Evolutionary conservation across 2,797 vertebrate genomes (phyloP).

Genomic region (Scarus forsteni): DNA sequence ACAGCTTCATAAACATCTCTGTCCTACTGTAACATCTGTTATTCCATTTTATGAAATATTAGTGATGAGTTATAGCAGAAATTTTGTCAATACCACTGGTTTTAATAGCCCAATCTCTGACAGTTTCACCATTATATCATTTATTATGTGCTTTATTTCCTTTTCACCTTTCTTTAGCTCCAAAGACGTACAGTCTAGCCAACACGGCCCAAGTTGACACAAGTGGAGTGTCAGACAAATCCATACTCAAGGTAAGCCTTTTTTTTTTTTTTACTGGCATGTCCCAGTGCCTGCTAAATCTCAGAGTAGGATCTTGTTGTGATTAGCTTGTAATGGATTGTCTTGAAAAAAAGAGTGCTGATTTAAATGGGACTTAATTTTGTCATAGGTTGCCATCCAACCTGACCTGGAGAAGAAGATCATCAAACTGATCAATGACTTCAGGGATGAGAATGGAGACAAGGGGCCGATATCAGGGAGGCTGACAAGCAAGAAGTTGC

Average conservation of each 20-base stretch:
- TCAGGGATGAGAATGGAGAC: conserved; percentile 89
- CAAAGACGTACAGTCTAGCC: conserved; percentile 94
- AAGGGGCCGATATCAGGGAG: conserved; percentile 92
- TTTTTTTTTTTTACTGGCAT: background rate
- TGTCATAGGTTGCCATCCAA: conserved; percentile 90
- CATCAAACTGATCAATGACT: conserved; percentile 94
- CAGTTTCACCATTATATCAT: background rate
- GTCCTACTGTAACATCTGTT: too few species aligned
- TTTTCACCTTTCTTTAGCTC: conserved; percentile 78
- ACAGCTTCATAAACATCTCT: too few species aligned
- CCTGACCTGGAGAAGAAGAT: conserved; percentile 93
- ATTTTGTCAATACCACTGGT: too few species aligned
- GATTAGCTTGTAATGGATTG: background rate
- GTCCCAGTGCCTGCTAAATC: background rate
- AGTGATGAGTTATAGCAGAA: too few species aligned
- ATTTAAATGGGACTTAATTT: background rate
- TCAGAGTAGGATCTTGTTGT: background rate
- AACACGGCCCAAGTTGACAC: conserved; percentile 86
- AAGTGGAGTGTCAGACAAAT: conserved; percentile 88
- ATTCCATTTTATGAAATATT: too few species aligned
- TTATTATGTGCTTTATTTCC: background rate
- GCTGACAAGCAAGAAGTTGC: conserved; percentile 94
- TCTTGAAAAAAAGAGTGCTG: background rate
- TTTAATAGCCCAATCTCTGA: too few species aligned
- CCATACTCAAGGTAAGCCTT: conserved; percentile 89